Evolutionary conservation across 2,888 invertebrate genomes (phyloP), one percentile per base, ranked within the genome.

Genomic region (Ophion costatus): DNA sequence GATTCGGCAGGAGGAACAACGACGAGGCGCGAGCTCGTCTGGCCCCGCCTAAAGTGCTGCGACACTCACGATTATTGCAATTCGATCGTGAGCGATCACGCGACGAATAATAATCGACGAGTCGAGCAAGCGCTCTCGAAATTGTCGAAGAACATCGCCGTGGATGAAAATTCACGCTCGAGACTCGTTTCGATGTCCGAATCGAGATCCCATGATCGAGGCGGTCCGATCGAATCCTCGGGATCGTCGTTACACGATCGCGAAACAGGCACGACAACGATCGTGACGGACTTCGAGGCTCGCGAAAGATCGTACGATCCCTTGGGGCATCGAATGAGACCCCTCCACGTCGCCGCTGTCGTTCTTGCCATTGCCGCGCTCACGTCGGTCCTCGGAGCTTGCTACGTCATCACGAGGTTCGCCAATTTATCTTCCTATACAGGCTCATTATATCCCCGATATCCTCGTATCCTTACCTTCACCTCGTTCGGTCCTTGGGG

Each of bases 361-460:
- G 82, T 91, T 29, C 83, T 92, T 63, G 90, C 92, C 63, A 80
- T 91, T 57, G 90, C 92, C 7, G 91, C 91, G 0, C 84, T 92
- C 57, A 88, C 91, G 71, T 92, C 92, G 42, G 91, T 92, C 14
- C 87, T 92, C 45, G 92, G 90, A 14, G 92, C 92, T 10, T 91
- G 90, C 83, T 92, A 92, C 89, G 92, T 92, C 75, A 89, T 92
- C 83, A 91, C 91, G 59, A 91, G 91, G 91, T 91, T 57, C 67
- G 84, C 70, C n/a, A 33, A 67, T 66, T 69, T 57, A 51, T 24
- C 24, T 69, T 22, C 51, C 14, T 69, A 29, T 38, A 22, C 45
- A 11, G 14, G 14, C 45, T 45, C 45, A 45, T 45, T 45, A 45
- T 45, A 45, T 45, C 45, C 14, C 14, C 45, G 45, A 45, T 45